Percentiles rank a stretch among this genome's conserved stretches.
phyloP scores from a whole-genome alignment of 2,113 vertebrate species.

The Procavia capensis region DNA sequence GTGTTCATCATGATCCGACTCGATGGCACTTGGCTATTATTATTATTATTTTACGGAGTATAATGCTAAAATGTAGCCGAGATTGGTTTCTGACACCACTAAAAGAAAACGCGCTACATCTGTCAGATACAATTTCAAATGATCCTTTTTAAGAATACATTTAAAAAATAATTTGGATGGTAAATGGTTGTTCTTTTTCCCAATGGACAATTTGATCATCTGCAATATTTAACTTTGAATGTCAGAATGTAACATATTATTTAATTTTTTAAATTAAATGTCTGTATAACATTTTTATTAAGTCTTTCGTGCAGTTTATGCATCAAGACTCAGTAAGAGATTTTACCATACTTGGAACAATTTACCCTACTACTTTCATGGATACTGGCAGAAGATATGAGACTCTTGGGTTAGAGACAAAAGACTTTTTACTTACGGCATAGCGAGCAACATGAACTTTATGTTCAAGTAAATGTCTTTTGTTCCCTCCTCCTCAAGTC shows the following conservation, averaged over 20 bases:
- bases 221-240: not conserved
- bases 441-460: not conserved
- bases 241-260: not conserved
- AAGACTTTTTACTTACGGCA: not conserved
- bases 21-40: no score
- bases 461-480: not conserved
- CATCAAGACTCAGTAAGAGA: not conserved
- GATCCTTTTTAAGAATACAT: not conserved
- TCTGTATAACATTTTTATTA: not conserved
- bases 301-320: not conserved
- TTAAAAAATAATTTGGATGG: not conserved
- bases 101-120: not conserved
- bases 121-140: not conserved
- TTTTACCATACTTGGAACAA: not conserved
- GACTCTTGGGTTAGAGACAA: not conserved
- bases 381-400: not conserved
- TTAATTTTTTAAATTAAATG: not conserved
- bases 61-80: not conserved
- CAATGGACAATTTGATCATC: not conserved
- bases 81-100: not conserved
- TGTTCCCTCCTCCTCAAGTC: no score
- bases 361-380: not conserved
- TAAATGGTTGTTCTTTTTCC: not conserved
- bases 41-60: not conserved
- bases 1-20: no score